These are phyloP conservation scores for Megalonaias nervosa DNA, from an alignment of 1,140 invertebrate species.

Conservation along the genomic window DNA sequence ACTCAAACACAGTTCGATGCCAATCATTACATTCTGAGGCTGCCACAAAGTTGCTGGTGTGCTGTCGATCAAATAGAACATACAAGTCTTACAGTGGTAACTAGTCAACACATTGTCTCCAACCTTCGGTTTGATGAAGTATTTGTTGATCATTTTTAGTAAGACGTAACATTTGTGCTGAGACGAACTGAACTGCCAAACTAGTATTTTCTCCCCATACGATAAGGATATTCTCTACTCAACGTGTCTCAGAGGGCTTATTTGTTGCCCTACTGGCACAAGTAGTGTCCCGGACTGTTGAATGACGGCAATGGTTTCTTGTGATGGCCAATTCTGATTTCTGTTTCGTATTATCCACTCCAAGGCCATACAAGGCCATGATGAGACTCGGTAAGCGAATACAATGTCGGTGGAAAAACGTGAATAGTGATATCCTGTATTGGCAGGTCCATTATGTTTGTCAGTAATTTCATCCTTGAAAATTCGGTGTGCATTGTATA, in stretches of 20 bases:
- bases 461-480: too few species aligned
- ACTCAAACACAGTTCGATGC: not conserved
- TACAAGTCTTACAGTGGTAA: constrained; percentile 8
- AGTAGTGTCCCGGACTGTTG: constrained; percentile 1
- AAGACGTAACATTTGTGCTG: too few species aligned
- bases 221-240: constrained; percentile 23
- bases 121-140: constrained; percentile 7
- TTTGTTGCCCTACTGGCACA: constrained; percentile 5
- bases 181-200: constrained; percentile 1
- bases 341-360: too few species aligned
- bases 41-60: not conserved
- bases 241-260: not conserved
- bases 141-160: constrained; percentile 16
- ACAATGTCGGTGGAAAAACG: too few species aligned
- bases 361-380: too few species aligned
- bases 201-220: constrained; percentile 12
- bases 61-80: constrained; percentile 15
- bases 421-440: too few species aligned
- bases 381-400: too few species aligned
- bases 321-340: too few species aligned
- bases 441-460: too few species aligned
- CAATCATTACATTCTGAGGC: not conserved
- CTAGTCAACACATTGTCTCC: not conserved
- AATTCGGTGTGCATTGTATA: too few species aligned
- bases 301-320: not conserved